These are phyloP conservation scores for Raja brachyura DNA, from an alignment of 2,113 vertebrate genomes.

Conservation along the genomic window DNA sequence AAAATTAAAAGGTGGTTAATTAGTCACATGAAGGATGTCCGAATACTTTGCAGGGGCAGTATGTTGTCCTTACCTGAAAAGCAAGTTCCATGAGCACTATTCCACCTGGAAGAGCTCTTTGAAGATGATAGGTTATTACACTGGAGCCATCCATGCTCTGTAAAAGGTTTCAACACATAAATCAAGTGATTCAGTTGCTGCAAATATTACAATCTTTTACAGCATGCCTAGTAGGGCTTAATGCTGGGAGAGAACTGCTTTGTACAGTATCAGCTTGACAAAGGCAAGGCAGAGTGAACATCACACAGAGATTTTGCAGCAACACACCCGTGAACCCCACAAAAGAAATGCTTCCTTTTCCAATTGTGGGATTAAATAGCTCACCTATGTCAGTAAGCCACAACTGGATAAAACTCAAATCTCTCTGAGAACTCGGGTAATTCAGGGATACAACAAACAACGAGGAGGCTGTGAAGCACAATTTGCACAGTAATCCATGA, in stretches of 20 bases:
- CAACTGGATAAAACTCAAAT: background rate
- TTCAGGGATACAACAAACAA: background rate
- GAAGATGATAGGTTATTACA: slow-evolving; percentile 77
- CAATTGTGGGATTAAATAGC: background rate
- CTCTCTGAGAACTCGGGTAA: background rate
- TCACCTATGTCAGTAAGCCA: background rate
- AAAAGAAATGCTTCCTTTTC: background rate
- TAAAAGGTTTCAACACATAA: slow-evolving; percentile 42
- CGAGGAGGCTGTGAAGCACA: background rate
- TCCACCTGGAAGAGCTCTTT: slow-evolving; percentile 89
- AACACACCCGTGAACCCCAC: background rate
- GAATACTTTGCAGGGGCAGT: background rate
- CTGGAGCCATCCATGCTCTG: slow-evolving; percentile 60
- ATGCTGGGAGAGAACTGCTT: background rate
- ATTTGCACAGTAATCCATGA: background rate
- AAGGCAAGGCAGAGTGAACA: too few species aligned
- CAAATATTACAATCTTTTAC: background rate
- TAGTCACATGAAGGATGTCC: background rate
- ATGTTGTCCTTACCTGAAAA: slow-evolving; percentile 73
- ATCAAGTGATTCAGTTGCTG: background rate
- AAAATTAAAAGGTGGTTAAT: background rate
- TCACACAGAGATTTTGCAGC: background rate
- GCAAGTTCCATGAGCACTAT: slow-evolving; percentile 93
- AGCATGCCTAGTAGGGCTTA: background rate
- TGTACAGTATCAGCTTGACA: background rate